Percentiles rank a stretch among this genome's conserved stretches.
phyloP scores from a whole-genome alignment of 1,140 invertebrate genomes.

The fruit fly (Drosophila melanogaster) region Release_6_plus_ISO1_MT NT_033777.3:19106501-19107000 shows the following conservation, averaged over 20 bases:
- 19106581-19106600: slow-evolving; percentile 81
- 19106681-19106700: slow-evolving; percentile 16
- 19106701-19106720: slow-evolving; percentile 72
- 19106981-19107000: slow-evolving; percentile 54
- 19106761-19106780: slow-evolving; percentile 37
- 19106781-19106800: slow-evolving; percentile 1
- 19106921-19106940: slow-evolving; percentile 5
- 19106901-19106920: slow-evolving; percentile 66
- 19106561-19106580: slow-evolving; percentile 63
- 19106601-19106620: slow-evolving; percentile 43
- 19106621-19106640: slow-evolving; percentile 41
- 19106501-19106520: slow-evolving; percentile 43
- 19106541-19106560: slow-evolving; percentile 26
- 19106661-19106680: slow-evolving; percentile 11
- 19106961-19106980: slow-evolving; percentile 51
- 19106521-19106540: slow-evolving; percentile 60
- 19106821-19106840: slow-evolving; percentile 27
- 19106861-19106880: slow-evolving; percentile 59
- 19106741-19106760: slow-evolving; percentile 39
- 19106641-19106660: slow-evolving; percentile 44
- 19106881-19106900: too few species aligned
- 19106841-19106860: slow-evolving; percentile 48
- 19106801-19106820: slow-evolving; percentile 44
- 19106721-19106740: slow-evolving; percentile 68
- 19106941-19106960: slow-evolving; percentile 29